These are phyloP conservation scores for Vanessa tameamea DNA, from an alignment of 1,140 invertebrate species.

Conservation along the genomic window DNA sequence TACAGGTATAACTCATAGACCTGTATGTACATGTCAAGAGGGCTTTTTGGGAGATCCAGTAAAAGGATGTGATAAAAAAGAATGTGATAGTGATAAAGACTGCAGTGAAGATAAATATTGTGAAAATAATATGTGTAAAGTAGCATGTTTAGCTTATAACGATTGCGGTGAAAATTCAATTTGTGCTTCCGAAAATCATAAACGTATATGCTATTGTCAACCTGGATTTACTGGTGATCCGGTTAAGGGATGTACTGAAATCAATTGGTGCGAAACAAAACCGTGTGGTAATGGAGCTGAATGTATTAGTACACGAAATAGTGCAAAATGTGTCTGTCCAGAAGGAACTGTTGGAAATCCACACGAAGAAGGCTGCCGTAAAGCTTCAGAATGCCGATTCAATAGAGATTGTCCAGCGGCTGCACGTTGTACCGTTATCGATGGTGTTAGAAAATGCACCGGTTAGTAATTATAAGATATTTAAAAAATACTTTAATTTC, in stretches of 20 bases:
- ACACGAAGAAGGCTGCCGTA: conserved; percentile 88
- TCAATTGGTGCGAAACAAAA: conserved; percentile 89
- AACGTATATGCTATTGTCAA: conserved; percentile 89
- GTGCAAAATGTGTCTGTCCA: conserved; percentile 90
- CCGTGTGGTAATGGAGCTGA: conserved; percentile 91
- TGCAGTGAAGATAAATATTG: conserved; percentile 92
- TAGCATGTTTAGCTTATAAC: conserved; percentile 89
- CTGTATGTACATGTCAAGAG: conserved; percentile 87
- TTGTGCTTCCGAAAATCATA: conserved; percentile 90
- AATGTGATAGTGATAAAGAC: conserved; percentile 86
- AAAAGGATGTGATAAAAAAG: conserved; percentile 88
- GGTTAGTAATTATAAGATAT: conserved; percentile 62
- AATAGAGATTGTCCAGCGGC: conserved; percentile 89
- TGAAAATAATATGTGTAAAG: conserved; percentile 89
- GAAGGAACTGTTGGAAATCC: conserved; percentile 90
- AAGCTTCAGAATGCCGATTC: conserved; percentile 88
- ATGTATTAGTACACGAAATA: conserved; percentile 91
- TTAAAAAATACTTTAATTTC: not conserved
- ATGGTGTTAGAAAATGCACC: conserved; percentile 87
- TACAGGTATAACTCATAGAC: conserved; percentile 84
- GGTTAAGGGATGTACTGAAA: conserved; percentile 84
- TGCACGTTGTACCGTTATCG: conserved; percentile 86
- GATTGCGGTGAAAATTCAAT: conserved; percentile 91
- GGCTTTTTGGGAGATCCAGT: conserved; percentile 91
- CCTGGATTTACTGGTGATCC: conserved; percentile 92